Evolutionary conservation across 2,113 vertebrate species (phyloP), one percentile per base, ranked within the genome.

Genomic region (Psilopogon haemacephalus): DNA sequence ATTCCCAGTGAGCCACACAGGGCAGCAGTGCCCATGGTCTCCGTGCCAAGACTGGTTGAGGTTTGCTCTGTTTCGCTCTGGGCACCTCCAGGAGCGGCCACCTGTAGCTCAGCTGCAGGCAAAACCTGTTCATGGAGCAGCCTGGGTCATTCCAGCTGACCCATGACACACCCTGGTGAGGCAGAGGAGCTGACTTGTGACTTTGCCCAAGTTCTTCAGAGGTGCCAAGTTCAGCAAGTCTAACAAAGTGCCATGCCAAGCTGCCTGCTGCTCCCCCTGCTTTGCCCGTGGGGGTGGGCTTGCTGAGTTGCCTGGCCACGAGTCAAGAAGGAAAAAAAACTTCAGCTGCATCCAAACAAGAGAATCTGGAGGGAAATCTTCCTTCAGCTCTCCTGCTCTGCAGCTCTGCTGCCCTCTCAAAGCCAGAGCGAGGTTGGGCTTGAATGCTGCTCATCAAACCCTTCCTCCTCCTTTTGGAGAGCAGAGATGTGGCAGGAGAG

Each of bases 81-180:
- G 40, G 26, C 37, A n/a, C 26, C 13, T 56, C n/a, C 27, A 4
- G 40, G 35, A 17, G 38, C 8, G 30, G 52, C 71, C 56, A 59
- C 56, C 50, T 35, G 58, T 58, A 80, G 76, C 50, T 52, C 58
- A 27, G 64, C 32, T 21, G 18, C 27, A 8, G 68, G 37, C 4
- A n/a, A n/a, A 58, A 8, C 1, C 1, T 15, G 2, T 17, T 18
- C 12, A 0, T 6, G 62, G 32, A 6, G 8, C 32, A 3, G 6
- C 5, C 18, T 0, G 2, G 52, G 32, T 59, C 8, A 5, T 21
- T 64, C 19, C n/a, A 23, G n/a, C 37, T 46, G 50, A 46, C 10
- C 23, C 1, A 1, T 12, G 4, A 3, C 62, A 8, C 1, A 3
- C 28, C 37, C 40, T 38, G 35, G 16, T 35, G 24, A 6, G 58